Conservation (phyloP, 2,113 vertebrate genomes). For the Scomber scombrus region DNA sequence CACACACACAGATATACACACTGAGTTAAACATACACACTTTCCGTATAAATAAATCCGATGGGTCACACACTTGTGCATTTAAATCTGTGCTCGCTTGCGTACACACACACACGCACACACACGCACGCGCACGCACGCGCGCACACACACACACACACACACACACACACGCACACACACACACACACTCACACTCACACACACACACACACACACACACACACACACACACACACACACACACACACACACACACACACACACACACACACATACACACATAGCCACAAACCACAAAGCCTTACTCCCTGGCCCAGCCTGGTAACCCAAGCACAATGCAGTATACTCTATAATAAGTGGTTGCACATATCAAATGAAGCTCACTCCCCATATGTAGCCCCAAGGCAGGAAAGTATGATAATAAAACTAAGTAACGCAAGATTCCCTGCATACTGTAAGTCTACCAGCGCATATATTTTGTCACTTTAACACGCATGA, state of each 20-base stretch:
- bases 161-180: slow-evolving; percentile 48
- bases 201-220: neutral
- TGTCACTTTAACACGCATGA: slow-evolving; percentile 33
- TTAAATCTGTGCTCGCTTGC: slow-evolving; percentile 30
- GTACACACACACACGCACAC: slow-evolving; percentile 32
- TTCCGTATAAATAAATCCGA: slow-evolving; percentile 77
- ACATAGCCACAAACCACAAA: slow-evolving; percentile 74
- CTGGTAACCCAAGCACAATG: slow-evolving; percentile 82
- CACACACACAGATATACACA: slow-evolving; percentile 37
- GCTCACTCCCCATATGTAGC: slow-evolving; percentile 47
- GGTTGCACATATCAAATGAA: slow-evolving; percentile 71
- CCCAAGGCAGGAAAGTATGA: slow-evolving; percentile 54
- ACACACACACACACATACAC: slow-evolving; percentile 59
- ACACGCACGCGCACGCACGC: slow-evolving; percentile 55
- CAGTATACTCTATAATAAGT: slow-evolving; percentile 79
- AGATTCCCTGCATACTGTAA: slow-evolving; percentile 37
- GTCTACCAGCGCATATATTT: slow-evolving; percentile 34
- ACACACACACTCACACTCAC: too few species aligned
- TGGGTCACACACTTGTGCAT: slow-evolving; percentile 68
- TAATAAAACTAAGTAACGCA: slow-evolving; percentile 38
- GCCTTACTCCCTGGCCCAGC: slow-evolving; percentile 64
- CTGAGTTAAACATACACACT: slow-evolving; percentile 66
- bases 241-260: slow-evolving; percentile 26
- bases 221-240: too few species aligned
- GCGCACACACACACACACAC: slow-evolving; percentile 1